A percentile compares a stretch with the other conserved stretches of the same genome.
Evolutionary conservation across 2,113 vertebrate species (phyloP).

Genomic region (Seriola dumerili): DNA sequence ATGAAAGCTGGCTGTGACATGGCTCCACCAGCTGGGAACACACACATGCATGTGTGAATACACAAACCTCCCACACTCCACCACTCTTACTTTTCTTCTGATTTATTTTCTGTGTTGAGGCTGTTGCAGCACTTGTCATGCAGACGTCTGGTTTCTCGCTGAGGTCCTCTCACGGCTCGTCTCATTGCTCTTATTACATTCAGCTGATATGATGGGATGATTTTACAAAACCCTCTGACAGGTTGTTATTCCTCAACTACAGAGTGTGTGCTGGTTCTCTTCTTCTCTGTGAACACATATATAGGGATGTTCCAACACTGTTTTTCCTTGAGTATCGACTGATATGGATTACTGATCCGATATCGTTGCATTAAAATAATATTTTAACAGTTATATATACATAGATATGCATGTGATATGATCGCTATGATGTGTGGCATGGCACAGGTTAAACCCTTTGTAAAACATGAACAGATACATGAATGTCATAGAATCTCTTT

Average conservation of each 20-base stretch:
- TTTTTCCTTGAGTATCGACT: too few relatives aligned
- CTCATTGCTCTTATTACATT: constrained; percentile 16
- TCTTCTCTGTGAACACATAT: neutral
- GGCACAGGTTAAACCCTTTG: too few relatives aligned
- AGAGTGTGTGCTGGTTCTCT: neutral
- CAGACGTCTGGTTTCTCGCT: neutral
- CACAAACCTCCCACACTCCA: constrained; percentile 26
- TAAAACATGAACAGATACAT: too few relatives aligned
- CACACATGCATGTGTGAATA: constrained; percentile 31
- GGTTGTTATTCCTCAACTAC: neutral
- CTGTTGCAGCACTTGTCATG: constrained; percentile 22
- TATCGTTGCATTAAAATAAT: too few relatives aligned
- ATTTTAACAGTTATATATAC: too few relatives aligned
- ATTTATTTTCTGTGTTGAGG: constrained; percentile 46
- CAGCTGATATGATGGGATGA: constrained; percentile 8
- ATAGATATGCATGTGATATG: too few relatives aligned
- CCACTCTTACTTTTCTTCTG: constrained; percentile 26
- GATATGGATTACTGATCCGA: too few relatives aligned
- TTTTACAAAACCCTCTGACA: constrained; percentile 1
- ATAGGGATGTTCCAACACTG: too few relatives aligned
- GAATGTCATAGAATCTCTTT: too few relatives aligned
- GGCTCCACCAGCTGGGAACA: constrained; percentile 19
- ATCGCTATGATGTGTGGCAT: too few relatives aligned
- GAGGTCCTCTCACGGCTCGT: constrained; percentile 5
- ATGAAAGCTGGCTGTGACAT: constrained; percentile 53